phyloP scores from a whole-genome alignment of 2,888 invertebrate genomes.

The Meghimatium bilineatum region DNA sequence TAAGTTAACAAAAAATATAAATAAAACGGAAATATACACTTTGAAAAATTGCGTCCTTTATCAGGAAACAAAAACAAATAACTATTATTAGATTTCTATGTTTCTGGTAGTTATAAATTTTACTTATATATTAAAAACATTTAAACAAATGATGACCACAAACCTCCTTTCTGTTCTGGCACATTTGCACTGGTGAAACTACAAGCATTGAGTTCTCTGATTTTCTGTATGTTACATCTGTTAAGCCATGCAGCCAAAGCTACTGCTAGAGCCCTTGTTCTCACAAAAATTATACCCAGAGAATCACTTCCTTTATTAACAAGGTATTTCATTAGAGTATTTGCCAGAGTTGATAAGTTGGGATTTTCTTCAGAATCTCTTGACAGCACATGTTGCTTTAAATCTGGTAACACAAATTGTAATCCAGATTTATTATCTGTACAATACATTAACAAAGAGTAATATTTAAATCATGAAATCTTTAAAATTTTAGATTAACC shows the following conservation, averaged over 20 bases:
- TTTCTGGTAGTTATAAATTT: too few species aligned
- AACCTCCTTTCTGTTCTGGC: constrained; percentile 54
- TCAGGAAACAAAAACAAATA: too few species aligned
- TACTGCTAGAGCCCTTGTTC: constrained; percentile 60
- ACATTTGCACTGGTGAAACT: constrained; percentile 56
- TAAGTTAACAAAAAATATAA: too few species aligned
- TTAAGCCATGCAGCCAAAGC: constrained; percentile 58
- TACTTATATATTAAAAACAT: too few species aligned
- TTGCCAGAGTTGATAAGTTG: constrained; percentile 56
- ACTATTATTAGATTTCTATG: too few species aligned
- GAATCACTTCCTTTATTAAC: constrained; percentile 53
- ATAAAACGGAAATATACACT: too few species aligned
- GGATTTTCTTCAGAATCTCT: constrained; percentile 54
- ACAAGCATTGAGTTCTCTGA: constrained; percentile 48
- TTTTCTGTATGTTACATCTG: constrained; percentile 27
- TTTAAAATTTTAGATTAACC: too few species aligned
- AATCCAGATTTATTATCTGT: not conserved
- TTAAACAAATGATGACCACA: not conserved
- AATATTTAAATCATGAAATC: too few species aligned
- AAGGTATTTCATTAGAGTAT: constrained; percentile 52
- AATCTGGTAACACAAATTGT: constrained; percentile 1
- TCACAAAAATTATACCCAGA: constrained; percentile 62
- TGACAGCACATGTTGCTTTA: not conserved
- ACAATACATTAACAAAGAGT: too few species aligned
- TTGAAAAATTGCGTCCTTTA: too few species aligned